Evolutionary conservation across 2,888 invertebrate genomes (phyloP).

Genomic region (Sphaeridia pumilis): DNA sequence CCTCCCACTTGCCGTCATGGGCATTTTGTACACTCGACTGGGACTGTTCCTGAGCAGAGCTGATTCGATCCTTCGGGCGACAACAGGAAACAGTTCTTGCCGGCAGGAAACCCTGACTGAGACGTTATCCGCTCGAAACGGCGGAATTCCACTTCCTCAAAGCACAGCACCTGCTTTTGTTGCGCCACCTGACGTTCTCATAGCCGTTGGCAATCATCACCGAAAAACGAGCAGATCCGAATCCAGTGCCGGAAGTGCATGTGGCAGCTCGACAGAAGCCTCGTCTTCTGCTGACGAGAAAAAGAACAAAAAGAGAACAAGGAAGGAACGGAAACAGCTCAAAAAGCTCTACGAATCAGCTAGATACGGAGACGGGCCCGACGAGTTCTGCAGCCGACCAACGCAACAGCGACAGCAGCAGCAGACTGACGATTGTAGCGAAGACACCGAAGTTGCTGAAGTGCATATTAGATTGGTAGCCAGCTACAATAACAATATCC

Average conservation of each 20-base stretch:
- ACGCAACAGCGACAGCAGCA: too few relatives aligned
- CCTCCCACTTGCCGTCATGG: conserved; percentile 64
- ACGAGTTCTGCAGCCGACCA: too few relatives aligned
- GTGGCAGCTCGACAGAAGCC: conserved; percentile 1
- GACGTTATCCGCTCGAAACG: too few relatives aligned
- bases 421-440: neutral
- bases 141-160: too few relatives aligned
- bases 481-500: too few relatives aligned
- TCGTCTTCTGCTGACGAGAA: neutral
- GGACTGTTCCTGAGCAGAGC: conserved; percentile 45
- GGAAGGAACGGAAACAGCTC: neutral
- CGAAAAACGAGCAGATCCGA: neutral
- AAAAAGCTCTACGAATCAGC: neutral
- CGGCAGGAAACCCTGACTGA: too few relatives aligned
- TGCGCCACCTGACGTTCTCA: too few relatives aligned
- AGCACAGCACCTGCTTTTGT: too few relatives aligned
- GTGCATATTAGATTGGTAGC: neutral
- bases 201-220: neutral
- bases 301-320: neutral
- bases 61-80: neutral
- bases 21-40: conserved; percentile 65
- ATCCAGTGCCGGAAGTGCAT: neutral
- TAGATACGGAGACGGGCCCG: neutral
- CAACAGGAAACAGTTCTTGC: too few relatives aligned
- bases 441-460: neutral